These are phyloP conservation scores for Holocentrus rufus DNA, from an alignment of 2,797 vertebrate species.

Conservation along the genomic window DNA sequence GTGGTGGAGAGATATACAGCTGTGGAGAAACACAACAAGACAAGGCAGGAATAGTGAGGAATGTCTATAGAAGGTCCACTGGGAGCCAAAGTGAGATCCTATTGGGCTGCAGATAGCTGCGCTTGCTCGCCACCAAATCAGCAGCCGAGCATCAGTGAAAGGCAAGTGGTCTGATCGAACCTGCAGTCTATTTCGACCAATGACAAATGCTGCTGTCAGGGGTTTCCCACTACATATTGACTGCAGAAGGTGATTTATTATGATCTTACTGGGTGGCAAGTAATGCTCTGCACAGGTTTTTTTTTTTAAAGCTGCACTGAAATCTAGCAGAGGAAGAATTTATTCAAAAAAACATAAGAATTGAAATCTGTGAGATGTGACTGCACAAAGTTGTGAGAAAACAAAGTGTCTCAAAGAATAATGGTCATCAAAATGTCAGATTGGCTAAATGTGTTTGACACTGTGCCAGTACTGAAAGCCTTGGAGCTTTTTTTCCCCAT, in stretches of 20 bases:
- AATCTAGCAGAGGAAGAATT: no score
- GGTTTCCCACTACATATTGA: not conserved
- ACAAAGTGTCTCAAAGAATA: not conserved
- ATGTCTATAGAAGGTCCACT: not conserved
- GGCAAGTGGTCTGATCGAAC: conserved; percentile 5
- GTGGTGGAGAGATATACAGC: not conserved
- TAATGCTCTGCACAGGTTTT: not conserved
- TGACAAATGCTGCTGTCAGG: not conserved
- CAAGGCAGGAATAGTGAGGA: not conserved
- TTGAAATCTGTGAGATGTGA: not conserved
- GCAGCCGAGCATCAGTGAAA: conserved; percentile 4
- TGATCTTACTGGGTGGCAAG: not conserved
- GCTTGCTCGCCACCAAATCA: not conserved
- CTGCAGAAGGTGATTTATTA: conserved; percentile 10
- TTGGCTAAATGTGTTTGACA: no score
- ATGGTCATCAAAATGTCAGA: no score
- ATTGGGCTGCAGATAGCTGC: not conserved
- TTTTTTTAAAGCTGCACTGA: not conserved
- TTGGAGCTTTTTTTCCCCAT: no score
- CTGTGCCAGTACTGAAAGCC: no score
- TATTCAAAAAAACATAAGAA: no score
- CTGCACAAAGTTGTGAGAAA: no score
- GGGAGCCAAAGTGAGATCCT: conserved; percentile 12
- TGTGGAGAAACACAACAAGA: conserved; percentile 15
- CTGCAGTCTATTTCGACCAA: not conserved